These are phyloP conservation scores for Cynopterus sphinx DNA, from an alignment of 2,797 vertebrate genomes.

Conservation along the genomic window DNA sequence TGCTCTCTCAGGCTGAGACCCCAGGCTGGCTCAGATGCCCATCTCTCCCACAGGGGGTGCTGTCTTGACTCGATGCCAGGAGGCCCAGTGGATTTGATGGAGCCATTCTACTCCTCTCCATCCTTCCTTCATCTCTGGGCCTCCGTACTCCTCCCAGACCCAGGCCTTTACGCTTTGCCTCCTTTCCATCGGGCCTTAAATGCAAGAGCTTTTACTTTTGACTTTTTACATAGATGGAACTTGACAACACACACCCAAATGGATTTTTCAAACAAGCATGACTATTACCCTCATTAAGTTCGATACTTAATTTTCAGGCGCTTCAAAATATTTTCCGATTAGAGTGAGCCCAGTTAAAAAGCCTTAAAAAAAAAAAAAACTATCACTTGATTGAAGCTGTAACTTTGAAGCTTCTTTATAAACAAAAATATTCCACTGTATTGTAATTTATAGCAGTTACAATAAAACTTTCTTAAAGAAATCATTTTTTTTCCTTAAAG, in stretches of 20 bases:
- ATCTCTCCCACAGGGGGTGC: background rate
- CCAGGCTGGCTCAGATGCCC: background rate
- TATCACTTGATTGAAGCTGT: background rate
- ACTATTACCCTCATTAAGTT: background rate
- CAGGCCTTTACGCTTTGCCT: background rate
- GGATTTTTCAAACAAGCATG: background rate
- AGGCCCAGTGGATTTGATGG: fast-evolving
- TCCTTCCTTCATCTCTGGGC: fast-evolving
- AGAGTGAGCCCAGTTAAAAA: background rate
- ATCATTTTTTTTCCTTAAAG: background rate
- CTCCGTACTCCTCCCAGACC: background rate
- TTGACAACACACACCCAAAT: background rate
- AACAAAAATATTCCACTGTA: background rate
- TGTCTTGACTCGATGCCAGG: background rate
- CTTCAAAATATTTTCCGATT: background rate
- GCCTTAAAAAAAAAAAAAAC: background rate
- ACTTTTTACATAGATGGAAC: background rate
- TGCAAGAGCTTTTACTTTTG: background rate
- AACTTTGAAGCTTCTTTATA: background rate
- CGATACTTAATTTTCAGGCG: background rate
- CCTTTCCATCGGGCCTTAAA: background rate
- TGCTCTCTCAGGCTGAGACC: background rate
- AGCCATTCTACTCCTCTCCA: fast-evolving
- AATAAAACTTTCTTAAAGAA: background rate
- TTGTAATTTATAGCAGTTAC: background rate